phyloP scores from a whole-genome alignment of 2,113 vertebrate genomes.

The Gobius niger region DNA sequence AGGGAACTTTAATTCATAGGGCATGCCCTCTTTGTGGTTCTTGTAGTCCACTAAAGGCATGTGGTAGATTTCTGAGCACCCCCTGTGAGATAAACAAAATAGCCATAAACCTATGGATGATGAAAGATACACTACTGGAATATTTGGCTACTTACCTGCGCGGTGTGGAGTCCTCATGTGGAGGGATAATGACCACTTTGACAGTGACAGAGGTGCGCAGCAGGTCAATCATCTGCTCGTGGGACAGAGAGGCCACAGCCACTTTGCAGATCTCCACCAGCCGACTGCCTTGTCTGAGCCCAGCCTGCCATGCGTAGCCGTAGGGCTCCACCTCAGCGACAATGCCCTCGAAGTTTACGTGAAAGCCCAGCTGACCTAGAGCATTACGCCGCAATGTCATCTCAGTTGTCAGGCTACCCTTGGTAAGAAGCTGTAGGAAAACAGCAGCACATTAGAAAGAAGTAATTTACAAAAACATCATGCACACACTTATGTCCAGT shows the following conservation, averaged over 20 bases:
- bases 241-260: slow-evolving; percentile 90
- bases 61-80: slow-evolving; percentile 93
- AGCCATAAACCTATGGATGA: not conserved
- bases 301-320: slow-evolving; percentile 94
- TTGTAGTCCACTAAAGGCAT: slow-evolving; percentile 96
- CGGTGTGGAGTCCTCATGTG: slow-evolving; percentile 91
- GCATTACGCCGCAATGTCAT: slow-evolving; percentile 94
- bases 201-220: slow-evolving; percentile 93
- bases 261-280: slow-evolving; percentile 97
- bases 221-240: slow-evolving; percentile 97
- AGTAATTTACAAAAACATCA: not conserved
- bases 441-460: not conserved
- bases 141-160: slow-evolving; percentile 79
- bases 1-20: slow-evolving; percentile 93
- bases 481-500: too few relatives aligned
- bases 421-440: slow-evolving; percentile 85
- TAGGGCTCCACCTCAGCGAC: slow-evolving; percentile 96
- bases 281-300: slow-evolving; percentile 91
- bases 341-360: slow-evolving; percentile 96
- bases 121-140: not conserved
- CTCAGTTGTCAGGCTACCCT: slow-evolving; percentile 91
- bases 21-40: slow-evolving; percentile 87
- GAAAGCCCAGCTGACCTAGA: slow-evolving; percentile 94
- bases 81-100: slow-evolving; percentile 72
- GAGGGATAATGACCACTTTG: slow-evolving; percentile 94